Base-by-base conservation (phyloP, 2,797 vertebrate genomes). In the Labroides dimidiatus region DNA sequence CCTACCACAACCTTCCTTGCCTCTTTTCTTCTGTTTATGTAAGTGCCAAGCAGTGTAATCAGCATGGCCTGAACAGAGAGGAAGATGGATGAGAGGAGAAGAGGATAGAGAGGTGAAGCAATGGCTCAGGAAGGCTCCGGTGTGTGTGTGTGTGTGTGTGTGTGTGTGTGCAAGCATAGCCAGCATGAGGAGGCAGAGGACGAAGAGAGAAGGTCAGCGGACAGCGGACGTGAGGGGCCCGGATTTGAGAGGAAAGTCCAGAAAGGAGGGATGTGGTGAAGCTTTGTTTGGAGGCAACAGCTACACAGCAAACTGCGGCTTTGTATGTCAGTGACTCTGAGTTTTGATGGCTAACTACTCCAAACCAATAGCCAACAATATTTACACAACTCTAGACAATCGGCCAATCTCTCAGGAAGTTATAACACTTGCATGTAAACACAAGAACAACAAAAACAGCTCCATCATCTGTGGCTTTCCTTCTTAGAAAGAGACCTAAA, bases 211-310 rank as follows among this genome's bases (percentile, higher is more conserved):
- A 66, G 20, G 53, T 52, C 72, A 63, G 60, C 2, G 57, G 68
- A 55, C 56, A 23, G 64, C 21, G 71, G 84, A 89, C 71, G 72
- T 64, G 39, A 76, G 33, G 68, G 74, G 57, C 75, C 55, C 41
- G 53, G 17, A 73, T 66, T 83, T 52, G 72, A 85, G 63, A 81
- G 72, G 77, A 84, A 39, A 64, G 77, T 71, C 69, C 74, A 55
- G 53, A 60, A 53, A 79, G 75, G 77, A 85, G 82, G 86, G 84
- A 90, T 90, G 89, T 88, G 89, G 89, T 85, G 30, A 62, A 64
- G 30, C 37, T 65, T 48, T 89, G 86, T 90, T 91, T 91, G 84
- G 72, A 65, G 52, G 78, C 56, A 27, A 41, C 14, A 4, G 62
- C 73, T 58, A 68, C 67, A 75, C 68, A 70, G 55, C 16, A 13